phyloP scores from a whole-genome alignment of 2,797 vertebrate genomes.

The Anabacerthia variegaticeps region DNA sequence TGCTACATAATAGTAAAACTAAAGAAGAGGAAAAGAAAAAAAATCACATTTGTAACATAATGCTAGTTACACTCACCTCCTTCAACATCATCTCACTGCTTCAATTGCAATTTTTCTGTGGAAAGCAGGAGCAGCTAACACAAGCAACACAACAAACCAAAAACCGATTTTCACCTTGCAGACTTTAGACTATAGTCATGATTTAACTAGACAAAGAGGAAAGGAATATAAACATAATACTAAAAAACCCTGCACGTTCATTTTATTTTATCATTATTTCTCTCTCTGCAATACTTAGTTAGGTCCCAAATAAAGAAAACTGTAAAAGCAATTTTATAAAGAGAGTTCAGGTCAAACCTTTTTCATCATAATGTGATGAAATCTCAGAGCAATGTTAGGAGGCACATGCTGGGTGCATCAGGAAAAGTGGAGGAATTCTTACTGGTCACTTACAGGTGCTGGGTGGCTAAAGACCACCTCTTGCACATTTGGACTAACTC shows the following conservation, averaged over 20 bases:
- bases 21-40: background rate
- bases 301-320: background rate
- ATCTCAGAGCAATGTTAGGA: accelerated
- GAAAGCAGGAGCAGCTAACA: background rate
- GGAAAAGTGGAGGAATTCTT: background rate
- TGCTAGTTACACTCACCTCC: background rate
- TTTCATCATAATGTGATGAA: accelerated
- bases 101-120: background rate
- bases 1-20: background rate
- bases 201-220: background rate
- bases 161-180: background rate
- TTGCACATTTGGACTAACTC: background rate
- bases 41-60: background rate
- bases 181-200: background rate
- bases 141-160: background rate
- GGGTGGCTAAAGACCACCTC: background rate
- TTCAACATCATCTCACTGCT: background rate
- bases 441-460: background rate
- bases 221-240: background rate
- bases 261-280: background rate
- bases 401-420: accelerated
- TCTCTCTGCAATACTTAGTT: background rate
- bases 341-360: background rate
- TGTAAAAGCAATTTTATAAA: background rate
- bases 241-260: accelerated